Percentiles rank a stretch among this genome's conserved stretches.
Conservation (phyloP, 2,888 invertebrate species). For the Eretmocerus hayati region DNA sequence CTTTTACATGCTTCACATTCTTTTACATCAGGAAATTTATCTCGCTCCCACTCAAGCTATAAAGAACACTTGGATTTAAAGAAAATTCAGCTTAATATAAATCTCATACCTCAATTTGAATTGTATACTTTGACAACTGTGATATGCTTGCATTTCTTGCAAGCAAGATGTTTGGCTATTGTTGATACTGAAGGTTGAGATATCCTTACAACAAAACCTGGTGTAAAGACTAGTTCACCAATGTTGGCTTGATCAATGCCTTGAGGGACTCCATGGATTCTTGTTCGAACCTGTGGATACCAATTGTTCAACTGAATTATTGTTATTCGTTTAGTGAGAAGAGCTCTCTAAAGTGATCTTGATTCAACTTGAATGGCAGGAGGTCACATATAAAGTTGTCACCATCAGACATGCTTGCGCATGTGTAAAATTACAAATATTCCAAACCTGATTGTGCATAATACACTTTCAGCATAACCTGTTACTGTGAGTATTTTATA, state of each 20-base stretch:
- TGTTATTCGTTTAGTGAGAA: too few species aligned
- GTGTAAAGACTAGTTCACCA: slow-evolving; percentile 38
- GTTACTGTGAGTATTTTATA: too few species aligned
- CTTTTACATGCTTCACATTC: slow-evolving; percentile 37
- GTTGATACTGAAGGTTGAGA: slow-evolving; percentile 71
- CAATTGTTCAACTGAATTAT: too few species aligned
- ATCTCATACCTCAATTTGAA: background rate
- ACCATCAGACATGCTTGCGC: too few species aligned
- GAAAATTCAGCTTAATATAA: too few species aligned
- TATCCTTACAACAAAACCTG: slow-evolving; percentile 72
- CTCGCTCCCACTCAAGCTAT: slow-evolving; percentile 43
- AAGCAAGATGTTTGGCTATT: slow-evolving; percentile 65
- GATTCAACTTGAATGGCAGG: too few species aligned
- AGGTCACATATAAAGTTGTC: too few species aligned
- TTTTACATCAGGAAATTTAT: slow-evolving; percentile 33
- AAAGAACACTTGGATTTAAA: too few species aligned
- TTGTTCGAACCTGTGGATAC: slow-evolving; percentile 37
- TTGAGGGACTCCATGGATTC: slow-evolving; percentile 45
- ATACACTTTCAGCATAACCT: too few species aligned
- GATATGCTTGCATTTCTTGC: slow-evolving; percentile 68
- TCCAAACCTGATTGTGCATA: too few species aligned
- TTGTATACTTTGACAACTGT: slow-evolving; percentile 55
- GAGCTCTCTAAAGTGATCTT: too few species aligned
- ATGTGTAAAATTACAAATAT: too few species aligned
- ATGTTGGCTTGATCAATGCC: slow-evolving; percentile 53